These are phyloP conservation scores for Andrena dorsata DNA, from an alignment of 2,888 invertebrate genomes.

Conservation along the genomic window DNA sequence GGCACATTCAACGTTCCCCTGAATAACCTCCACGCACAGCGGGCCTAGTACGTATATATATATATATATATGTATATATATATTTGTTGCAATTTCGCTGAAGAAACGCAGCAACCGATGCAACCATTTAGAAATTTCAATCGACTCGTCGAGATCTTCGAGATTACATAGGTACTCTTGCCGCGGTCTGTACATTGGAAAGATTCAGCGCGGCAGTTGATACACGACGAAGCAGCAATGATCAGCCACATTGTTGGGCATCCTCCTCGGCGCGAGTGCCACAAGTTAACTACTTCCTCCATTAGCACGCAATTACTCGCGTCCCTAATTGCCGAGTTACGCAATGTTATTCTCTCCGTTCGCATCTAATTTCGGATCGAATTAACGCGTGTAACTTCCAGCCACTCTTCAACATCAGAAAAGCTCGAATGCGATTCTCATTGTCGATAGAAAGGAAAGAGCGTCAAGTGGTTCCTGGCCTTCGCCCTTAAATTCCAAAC, in stretches of 20 bases:
- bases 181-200: neutral
- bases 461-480: no score
- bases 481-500: neutral
- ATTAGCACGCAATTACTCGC: conserved; percentile 3
- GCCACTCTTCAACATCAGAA: neutral
- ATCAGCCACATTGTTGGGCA: neutral
- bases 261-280: neutral
- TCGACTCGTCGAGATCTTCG: neutral
- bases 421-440: no score
- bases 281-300: conserved; percentile 27
- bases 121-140: neutral
- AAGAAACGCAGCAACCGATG: neutral
- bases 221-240: conserved; percentile 9
- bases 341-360: neutral
- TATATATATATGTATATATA: neutral
- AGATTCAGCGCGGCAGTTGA: conserved; percentile 3
- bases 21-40: conserved; percentile 35
- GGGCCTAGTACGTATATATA: neutral
- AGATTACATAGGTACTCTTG: neutral
- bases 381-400: neutral
- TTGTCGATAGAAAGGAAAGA: no score
- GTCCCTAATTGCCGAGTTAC: conserved; percentile 25
- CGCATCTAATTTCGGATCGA: no score
- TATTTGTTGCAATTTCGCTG: conserved; percentile 18
- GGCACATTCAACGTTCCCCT: conserved; percentile 36